These are phyloP conservation scores for Eupsittula cactorum DNA, from an alignment of 2,113 vertebrate genomes.

Conservation along the genomic window DNA sequence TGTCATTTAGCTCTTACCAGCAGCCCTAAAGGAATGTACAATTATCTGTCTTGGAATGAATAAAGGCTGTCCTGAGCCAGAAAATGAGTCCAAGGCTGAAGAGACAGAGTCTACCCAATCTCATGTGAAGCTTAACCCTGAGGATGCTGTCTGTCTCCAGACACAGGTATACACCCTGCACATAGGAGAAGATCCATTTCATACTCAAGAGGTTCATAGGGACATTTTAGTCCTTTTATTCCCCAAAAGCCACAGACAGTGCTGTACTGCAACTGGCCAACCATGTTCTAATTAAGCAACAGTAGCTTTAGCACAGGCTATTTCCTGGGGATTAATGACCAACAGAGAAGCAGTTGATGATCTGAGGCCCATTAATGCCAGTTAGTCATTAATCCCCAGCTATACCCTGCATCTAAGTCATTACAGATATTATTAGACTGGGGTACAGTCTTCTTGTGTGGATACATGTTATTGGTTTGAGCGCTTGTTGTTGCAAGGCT, in stretches of 20 bases:
- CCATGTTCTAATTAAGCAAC: slow-evolving; percentile 37
- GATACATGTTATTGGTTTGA: not conserved
- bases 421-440: slow-evolving; percentile 6
- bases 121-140: not conserved
- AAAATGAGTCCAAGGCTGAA: not conserved
- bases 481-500: not conserved
- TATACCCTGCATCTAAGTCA: not conserved
- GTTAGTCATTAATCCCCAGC: slow-evolving; percentile 46
- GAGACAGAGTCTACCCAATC: not conserved
- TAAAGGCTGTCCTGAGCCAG: not conserved
- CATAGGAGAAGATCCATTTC: not conserved
- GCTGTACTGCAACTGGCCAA: slow-evolving; percentile 14
- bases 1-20: slow-evolving; percentile 10
- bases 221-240: not conserved
- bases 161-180: not conserved
- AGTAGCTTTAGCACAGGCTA: not conserved
- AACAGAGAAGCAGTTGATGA: slow-evolving; percentile 43
- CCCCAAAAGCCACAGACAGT: not conserved
- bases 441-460: not conserved
- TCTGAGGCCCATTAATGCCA: slow-evolving; percentile 50
- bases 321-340: slow-evolving; percentile 64
- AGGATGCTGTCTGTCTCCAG: not conserved
- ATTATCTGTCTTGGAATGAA: not conserved
- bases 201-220: not conserved
- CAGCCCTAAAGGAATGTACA: not conserved